phyloP scores from a whole-genome alignment of 1,140 invertebrate genomes.

The Mercenaria mercenaria region DNA sequence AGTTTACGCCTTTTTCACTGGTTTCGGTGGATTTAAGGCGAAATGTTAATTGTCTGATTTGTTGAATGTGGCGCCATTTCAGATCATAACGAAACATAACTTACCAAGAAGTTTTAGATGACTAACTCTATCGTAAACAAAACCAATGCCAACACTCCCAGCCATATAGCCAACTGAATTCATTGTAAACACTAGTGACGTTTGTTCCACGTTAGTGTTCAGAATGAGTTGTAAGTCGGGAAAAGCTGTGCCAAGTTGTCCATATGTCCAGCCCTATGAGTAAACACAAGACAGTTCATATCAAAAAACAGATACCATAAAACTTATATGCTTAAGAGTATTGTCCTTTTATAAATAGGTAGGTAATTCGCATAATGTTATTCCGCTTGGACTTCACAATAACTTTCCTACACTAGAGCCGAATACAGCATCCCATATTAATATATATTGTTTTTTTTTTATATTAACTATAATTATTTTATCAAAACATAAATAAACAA shows the following conservation, averaged over 20 bases:
- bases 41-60: too few species aligned
- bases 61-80: too few species aligned
- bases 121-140: slow-evolving; percentile 18
- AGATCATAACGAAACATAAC: too few species aligned
- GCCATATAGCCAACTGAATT: slow-evolving; percentile 57
- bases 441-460: too few species aligned
- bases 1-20: too few species aligned
- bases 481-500: too few species aligned
- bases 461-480: too few species aligned
- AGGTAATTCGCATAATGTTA: neutral
- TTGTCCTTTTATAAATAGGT: neutral
- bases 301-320: neutral
- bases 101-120: slow-evolving; percentile 37
- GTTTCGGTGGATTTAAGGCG: too few species aligned
- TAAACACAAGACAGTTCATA: too few species aligned
- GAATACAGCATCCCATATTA: too few species aligned
- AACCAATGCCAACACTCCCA: slow-evolving; percentile 36
- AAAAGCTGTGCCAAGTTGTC: slow-evolving; percentile 62
- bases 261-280: slow-evolving; percentile 45
- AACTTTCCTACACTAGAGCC: too few species aligned
- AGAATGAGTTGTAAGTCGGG: slow-evolving; percentile 57
- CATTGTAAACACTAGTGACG: slow-evolving; percentile 59
- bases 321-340: neutral
- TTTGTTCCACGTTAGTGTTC: slow-evolving; percentile 42
- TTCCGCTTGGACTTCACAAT: too few species aligned